Conservation (phyloP, 2,888 invertebrate species). For the Pseudoips prasinana region DNA sequence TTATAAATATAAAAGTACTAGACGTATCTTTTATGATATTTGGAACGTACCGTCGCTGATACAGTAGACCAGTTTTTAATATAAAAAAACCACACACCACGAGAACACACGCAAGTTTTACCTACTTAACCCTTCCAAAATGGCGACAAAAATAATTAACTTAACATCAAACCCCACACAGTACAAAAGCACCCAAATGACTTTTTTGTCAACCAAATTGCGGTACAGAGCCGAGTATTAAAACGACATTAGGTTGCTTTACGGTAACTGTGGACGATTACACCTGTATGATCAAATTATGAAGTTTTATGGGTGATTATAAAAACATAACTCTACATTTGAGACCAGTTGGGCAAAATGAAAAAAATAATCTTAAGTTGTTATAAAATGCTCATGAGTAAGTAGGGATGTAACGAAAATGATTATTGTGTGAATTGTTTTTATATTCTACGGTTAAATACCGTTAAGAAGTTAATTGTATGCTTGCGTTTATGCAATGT, state of each 20-base stretch:
- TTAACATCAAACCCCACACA: constrained; percentile 65
- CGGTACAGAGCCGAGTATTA: constrained; percentile 58
- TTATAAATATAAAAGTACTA: neutral
- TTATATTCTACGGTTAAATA: no score
- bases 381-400: constrained; percentile 7
- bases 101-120: constrained; percentile 9
- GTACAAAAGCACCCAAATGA: constrained; percentile 45
- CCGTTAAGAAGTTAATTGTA: no score
- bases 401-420: no score
- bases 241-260: constrained; percentile 65
- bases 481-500: no score
- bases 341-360: no score
- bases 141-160: constrained; percentile 58
- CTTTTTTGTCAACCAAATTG: constrained; percentile 68
- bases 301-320: constrained; percentile 17
- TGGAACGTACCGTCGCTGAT: no score
- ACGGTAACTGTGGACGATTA: constrained; percentile 55
- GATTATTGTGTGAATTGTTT: no score
- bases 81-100: neutral
- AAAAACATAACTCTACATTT: no score
- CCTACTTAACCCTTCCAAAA: constrained; percentile 39
- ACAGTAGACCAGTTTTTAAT: no score
- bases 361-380: constrained; percentile 2
- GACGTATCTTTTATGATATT: no score
- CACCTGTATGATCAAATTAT: constrained; percentile 37